Evolutionary conservation across 2,113 vertebrate genomes (phyloP).

Genomic region (Chauna torquata): DNA sequence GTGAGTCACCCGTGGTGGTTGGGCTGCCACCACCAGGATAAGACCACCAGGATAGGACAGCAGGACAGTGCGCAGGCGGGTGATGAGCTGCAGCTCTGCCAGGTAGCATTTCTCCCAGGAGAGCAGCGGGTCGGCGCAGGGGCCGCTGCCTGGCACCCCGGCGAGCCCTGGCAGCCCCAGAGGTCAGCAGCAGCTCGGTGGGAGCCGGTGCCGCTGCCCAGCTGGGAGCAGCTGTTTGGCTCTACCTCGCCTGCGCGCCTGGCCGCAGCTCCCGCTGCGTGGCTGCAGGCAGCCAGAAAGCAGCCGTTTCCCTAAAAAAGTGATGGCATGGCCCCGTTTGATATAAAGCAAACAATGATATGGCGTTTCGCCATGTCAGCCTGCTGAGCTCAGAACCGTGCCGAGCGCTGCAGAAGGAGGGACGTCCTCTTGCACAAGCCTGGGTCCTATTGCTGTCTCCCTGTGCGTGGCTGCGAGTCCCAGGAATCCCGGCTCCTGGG

Average conservation of each 20-base stretch:
- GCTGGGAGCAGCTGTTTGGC: background rate
- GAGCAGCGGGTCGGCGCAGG: background rate
- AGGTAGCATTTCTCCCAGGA: background rate
- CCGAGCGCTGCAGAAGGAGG: background rate
- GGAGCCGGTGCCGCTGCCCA: background rate
- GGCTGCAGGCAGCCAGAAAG: background rate
- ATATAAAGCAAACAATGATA: background rate
- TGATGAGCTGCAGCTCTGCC: fast-evolving
- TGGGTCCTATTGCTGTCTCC: fast-evolving
- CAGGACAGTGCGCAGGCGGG: fast-evolving
- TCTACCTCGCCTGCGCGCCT: background rate
- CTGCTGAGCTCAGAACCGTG: fast-evolving
- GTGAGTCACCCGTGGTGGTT: background rate
- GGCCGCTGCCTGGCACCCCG: fast-evolving
- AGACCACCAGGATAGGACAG: background rate
- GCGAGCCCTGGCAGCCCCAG: fast-evolving
- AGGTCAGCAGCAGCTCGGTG: background rate
- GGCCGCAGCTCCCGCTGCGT: background rate
- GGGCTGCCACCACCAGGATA: no score
- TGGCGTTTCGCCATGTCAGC: fast-evolving
- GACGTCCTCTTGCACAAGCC: background rate
- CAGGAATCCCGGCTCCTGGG: background rate
- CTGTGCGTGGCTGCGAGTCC: background rate
- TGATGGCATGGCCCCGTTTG: fast-evolving
- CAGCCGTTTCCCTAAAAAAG: background rate